phyloP scores from a whole-genome alignment of 1,140 invertebrate species.

The Psilanteris sp. region DNA sequence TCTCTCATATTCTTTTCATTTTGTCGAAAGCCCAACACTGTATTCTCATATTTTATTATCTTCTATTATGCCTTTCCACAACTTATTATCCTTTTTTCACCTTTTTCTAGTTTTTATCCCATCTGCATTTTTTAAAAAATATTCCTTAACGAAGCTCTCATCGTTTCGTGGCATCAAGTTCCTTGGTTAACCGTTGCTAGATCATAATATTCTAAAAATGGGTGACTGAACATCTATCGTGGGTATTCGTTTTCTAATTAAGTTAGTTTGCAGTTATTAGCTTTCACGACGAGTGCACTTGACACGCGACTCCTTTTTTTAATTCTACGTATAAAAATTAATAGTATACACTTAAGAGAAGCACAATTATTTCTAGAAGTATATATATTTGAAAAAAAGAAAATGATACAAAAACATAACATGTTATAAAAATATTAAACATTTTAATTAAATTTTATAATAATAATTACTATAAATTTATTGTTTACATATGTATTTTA shows the following conservation, averaged over 20 bases:
- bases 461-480: too few relatives aligned
- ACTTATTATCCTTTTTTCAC: slow-evolving; percentile 25
- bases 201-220: slow-evolving; percentile 68
- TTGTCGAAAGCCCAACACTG: slow-evolving; percentile 34
- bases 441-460: too few relatives aligned
- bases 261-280: slow-evolving; percentile 69
- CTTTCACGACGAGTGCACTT: slow-evolving; percentile 27
- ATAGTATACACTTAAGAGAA: slow-evolving; percentile 1
- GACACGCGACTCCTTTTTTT: slow-evolving; percentile 11
- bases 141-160: slow-evolving; percentile 61
- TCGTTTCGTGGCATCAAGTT: slow-evolving; percentile 58
- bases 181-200: slow-evolving; percentile 49
- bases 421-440: too few relatives aligned
- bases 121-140: slow-evolving; percentile 28
- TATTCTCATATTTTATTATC: slow-evolving; percentile 24
- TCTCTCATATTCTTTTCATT: slow-evolving; percentile 58
- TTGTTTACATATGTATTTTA: too few relatives aligned
- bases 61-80: slow-evolving; percentile 9
- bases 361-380: slow-evolving; percentile 1
- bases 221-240: slow-evolving; percentile 36
- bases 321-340: background rate
- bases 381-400: too few relatives aligned
- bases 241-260: slow-evolving; percentile 71
- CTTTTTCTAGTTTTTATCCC: slow-evolving; percentile 3
- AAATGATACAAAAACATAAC: too few relatives aligned